Evolutionary conservation across 2,797 vertebrate species (phyloP), one percentile per base, ranked within the genome.

Genomic region (Paguma larvata): DNA sequence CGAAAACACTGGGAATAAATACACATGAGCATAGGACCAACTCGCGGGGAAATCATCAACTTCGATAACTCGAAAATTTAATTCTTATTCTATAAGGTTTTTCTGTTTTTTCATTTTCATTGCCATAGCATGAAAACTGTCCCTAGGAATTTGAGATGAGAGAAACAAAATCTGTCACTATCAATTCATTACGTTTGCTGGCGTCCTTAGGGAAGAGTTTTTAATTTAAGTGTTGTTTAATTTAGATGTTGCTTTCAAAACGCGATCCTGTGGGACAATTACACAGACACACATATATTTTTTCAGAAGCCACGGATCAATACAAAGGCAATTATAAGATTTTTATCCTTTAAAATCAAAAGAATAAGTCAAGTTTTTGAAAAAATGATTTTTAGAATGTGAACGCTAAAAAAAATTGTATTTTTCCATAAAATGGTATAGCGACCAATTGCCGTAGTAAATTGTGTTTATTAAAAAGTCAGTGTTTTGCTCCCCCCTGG

Each of bases 261-360:
- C 32, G 83, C 44, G 63, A 4, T 63, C 62, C 86, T 53, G 25
- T 7, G 8, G 51, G 34, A 89, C 56, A 53, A 89, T 41, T 73
- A 88, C 19, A 78, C 19, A 62, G 25, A 13, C 11, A 53, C 59
- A 56, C 56, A 59, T 2, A 56, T 9, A 56, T 41, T 38, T 34
- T 63, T 41, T 78, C n/a, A 16, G 67, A 89, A 94, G 51, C 85
- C 78, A 83, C 48, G 13, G 56, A 59, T 94, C 93, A 68, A 96
- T 95, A 70, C 32, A 96, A 94, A 96, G 63, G 67, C 63, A 46
- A 89, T 95, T 85, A 85, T 59, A 59, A 63, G 85, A 48, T 78
- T 94, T 90, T 96, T 46, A 85, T 65, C 53, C 67, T 92, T 91
- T 82, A 78, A 94, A 85, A 91, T 82, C 63, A 56, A 95, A 80